phyloP scores from a whole-genome alignment of 2,113 vertebrate genomes.

The Origma solitaria region DNA sequence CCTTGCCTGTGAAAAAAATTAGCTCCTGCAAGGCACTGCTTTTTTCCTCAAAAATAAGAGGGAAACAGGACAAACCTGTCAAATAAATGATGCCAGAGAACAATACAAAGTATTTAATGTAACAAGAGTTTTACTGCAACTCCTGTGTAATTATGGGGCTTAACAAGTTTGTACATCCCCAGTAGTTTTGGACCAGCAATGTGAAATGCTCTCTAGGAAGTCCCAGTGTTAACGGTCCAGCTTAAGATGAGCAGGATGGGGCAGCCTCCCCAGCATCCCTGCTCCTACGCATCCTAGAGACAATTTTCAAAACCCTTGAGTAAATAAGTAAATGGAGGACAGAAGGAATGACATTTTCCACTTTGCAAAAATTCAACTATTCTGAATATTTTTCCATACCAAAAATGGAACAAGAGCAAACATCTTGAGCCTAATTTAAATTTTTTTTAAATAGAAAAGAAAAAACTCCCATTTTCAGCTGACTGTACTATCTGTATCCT shows the following conservation, averaged over 20 bases:
- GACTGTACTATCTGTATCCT: not conserved
- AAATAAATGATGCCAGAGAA: not conserved
- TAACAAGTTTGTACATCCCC: not conserved
- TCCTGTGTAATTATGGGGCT: not conserved
- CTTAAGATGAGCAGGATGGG: fast-evolving
- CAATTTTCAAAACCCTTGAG: not conserved
- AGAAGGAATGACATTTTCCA: not conserved
- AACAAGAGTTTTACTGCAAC: not conserved
- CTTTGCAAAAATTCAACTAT: not conserved
- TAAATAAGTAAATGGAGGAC: not conserved
- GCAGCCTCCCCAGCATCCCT: not conserved
- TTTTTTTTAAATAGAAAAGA: not conserved
- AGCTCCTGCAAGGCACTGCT: not conserved
- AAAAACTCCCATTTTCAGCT: not conserved
- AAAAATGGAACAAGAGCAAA: not conserved
- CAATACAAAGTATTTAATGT: not conserved
- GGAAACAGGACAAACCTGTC: not conserved
- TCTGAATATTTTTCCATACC: not conserved
- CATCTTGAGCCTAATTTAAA: not conserved
- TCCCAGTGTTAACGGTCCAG: fast-evolving
- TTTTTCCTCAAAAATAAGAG: not conserved
- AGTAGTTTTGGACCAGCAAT: not conserved
- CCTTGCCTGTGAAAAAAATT: not conserved
- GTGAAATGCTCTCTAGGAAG: not conserved
- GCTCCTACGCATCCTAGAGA: not conserved